phyloP scores from a whole-genome alignment of 2,797 vertebrate species.

The Sebastiscus albofasciatus region DNA sequence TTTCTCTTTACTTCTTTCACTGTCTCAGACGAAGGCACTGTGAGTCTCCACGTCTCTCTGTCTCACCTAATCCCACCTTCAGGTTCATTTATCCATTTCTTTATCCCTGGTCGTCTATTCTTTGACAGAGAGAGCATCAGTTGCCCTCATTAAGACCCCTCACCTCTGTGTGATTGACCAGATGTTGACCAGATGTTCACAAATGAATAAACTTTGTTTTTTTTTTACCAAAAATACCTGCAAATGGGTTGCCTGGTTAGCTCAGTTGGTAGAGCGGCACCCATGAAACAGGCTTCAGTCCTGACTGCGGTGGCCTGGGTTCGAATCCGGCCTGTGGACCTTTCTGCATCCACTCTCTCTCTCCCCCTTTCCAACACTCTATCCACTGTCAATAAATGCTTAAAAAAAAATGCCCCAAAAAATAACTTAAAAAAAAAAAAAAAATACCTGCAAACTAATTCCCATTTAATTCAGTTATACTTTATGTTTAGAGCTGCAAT shows the following conservation, averaged over 20 bases:
- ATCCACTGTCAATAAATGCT: too few relatives aligned
- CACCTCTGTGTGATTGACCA: slow-evolving; percentile 8
- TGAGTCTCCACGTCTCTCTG: slow-evolving; percentile 20
- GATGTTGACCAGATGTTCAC: neutral
- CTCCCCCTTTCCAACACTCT: too few relatives aligned
- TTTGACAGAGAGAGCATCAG: neutral
- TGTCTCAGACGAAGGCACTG: slow-evolving; percentile 6
- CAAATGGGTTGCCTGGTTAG: neutral
- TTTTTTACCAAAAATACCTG: neutral
- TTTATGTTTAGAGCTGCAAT: neutral
- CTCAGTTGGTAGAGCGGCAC: too few relatives aligned
- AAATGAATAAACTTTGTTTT: neutral
- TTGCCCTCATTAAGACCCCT: slow-evolving; percentile 13
- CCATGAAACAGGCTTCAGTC: too few relatives aligned
- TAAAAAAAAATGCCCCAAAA: too few relatives aligned
- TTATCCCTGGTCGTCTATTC: neutral
- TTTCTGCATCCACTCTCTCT: too few relatives aligned
- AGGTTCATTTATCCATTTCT: neutral
- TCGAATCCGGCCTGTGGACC: too few relatives aligned
- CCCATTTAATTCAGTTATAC: neutral
- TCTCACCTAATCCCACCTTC: slow-evolving; percentile 30
- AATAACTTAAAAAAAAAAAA: too few relatives aligned
- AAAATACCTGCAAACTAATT: neutral
- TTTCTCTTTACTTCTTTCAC: slow-evolving; percentile 20
- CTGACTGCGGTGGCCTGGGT: too few relatives aligned